Evolutionary conservation across 2,113 vertebrate genomes (phyloP).

Genomic region (Hyaena hyaena): DNA sequence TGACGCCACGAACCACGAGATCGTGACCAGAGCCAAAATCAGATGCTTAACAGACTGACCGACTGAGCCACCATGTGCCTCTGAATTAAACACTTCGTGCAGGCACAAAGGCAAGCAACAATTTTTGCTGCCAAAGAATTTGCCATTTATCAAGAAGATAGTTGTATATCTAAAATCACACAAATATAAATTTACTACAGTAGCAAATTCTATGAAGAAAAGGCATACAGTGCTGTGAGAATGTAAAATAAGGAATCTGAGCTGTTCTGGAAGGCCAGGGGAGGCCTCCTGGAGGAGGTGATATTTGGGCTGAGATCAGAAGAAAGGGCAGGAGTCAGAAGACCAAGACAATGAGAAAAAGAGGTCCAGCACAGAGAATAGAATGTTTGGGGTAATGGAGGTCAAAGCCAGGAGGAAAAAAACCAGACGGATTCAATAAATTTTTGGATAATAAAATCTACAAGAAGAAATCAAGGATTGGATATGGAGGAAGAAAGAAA

Average conservation of each 20-base stretch:
- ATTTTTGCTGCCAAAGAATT: neutral
- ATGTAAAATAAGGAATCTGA: neutral
- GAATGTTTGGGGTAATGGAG: neutral
- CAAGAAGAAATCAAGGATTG: neutral
- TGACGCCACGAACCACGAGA: no score
- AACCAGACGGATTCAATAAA: neutral
- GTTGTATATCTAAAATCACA: neutral
- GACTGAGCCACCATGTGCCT: no score
- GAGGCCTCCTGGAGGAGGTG: neutral
- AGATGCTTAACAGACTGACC: no score
- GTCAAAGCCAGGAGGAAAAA: slow-evolving; percentile 10
- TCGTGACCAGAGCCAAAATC: no score
- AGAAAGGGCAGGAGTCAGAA: neutral
- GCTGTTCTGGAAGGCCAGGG: neutral
- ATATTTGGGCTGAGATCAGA: neutral
- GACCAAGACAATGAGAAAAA: neutral
- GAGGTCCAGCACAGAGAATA: neutral
- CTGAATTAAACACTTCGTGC: neutral
- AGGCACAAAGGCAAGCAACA: neutral
- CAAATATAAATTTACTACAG: neutral
- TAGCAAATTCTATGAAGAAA: neutral
- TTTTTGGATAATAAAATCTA: slow-evolving; percentile 9
- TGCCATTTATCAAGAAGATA: neutral
- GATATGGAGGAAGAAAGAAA: neutral
- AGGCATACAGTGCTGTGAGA: neutral